Evolutionary conservation across 2,888 invertebrate genomes (phyloP), one percentile per base, ranked within the genome.

Genomic region (Osmoderma eremita): DNA sequence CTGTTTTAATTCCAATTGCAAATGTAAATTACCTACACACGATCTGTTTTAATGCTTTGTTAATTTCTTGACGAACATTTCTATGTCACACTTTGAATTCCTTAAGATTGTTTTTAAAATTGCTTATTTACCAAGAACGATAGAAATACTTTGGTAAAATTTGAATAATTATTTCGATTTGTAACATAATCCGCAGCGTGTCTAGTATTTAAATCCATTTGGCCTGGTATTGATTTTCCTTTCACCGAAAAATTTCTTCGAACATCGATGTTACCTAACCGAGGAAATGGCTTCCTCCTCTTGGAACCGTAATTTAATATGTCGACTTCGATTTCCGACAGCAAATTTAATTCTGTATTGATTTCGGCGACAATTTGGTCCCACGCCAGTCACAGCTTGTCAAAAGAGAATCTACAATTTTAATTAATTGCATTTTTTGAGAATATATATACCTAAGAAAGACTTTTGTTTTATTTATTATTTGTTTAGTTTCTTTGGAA

Each of bases 261-360:
- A 22, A 22, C 22, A 20, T 50, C 49, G 22, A 22, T 20, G 20
- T n/a, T 50, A 24, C 13, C 22, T 24, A 50, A 50, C 50, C 22
- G 13, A 50, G 24, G 50, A 24, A 50, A 50, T 30, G 50, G 13
- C 50, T 24, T 50, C 24, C 24, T 22, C 50, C 20, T 50, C 24
- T 50, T 50, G 24, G 30, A 13, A 13, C 24, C 12, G 50, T 50
- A 50, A 50, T 24, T 50, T 24, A 50, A 50, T 50, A 50, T 50
- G 22, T 22, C 30, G 24, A 22, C 22, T 24, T 50, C 30, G 30
- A 24, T 22, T 50, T 50, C 50, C 50, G 20, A 20, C 24, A 24
- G 22, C 15, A 22, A 50, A 50, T 50, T 50, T 22, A 20, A 50
- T 50, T 50, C 13, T 13, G 2, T 30, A 50, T 30, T 13, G 50